Evolutionary conservation across 2,797 vertebrate genomes (phyloP), one percentile per base, ranked within the genome.

Genomic region (Rousettus madagascariensis): DNA sequence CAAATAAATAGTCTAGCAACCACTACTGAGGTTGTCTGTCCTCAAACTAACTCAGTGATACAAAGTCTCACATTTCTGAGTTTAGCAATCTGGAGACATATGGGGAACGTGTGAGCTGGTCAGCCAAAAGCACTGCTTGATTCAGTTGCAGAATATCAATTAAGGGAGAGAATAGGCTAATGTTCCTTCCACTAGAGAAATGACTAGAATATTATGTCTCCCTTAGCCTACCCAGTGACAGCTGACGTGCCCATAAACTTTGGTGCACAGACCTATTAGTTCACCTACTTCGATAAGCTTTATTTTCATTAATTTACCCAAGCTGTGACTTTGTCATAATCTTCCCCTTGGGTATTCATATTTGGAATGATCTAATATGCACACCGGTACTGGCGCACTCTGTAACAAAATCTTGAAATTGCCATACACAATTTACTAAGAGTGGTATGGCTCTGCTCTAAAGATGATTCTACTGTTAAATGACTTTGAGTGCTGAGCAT

Each of bases 81-180:
- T 97, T 96, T 97, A 98, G 97, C 96, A 98, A 98, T 96, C 92
- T 85, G 83, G 92, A 98, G 97, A 97, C 98, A 98, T 98, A 98
- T 98, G 97, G 97, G 97, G 79, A 98, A 97, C 86, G 95, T 95
- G 97, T 96, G 96, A 98, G 87, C 82, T 97, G 97, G 97, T 97
- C 97, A 98, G 97, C 95, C 97, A 97, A 97, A 97, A 97, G 71
- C 93, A 96, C 77, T 95, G 93, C 97, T 98, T 97, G 95, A 98
- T 98, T 97, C 96, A 82, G 93, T 78, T 94, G 96, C 95, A 94
- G 95, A 97, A 96, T 98, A 97, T 96, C 97, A 98, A 98, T 98
- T 98, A 98, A 98, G 93, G 88, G 87, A 95, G 93, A 97, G 65
- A 98, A 69, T 49, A 97, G 78, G 96, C 97, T 97, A 97, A 97